phyloP scores from a whole-genome alignment of 2,797 vertebrate genomes.

The Anguilla pacifica region DNA sequence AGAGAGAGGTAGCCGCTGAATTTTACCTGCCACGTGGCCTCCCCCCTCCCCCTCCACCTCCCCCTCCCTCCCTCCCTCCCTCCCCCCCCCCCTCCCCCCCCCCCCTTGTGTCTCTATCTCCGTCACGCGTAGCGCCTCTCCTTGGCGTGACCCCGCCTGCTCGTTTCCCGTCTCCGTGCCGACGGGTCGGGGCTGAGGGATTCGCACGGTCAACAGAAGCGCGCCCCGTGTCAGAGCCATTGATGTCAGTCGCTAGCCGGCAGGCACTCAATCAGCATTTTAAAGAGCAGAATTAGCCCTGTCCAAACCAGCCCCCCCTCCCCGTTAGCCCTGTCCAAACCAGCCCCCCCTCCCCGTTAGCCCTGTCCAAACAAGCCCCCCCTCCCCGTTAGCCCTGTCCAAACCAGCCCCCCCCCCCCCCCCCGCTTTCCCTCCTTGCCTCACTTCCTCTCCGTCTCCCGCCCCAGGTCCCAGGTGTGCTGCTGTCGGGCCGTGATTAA shows the following conservation, averaged over 20 bases:
- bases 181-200: background rate
- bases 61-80: background rate
- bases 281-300: slow-evolving; percentile 24
- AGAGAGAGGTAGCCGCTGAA: background rate
- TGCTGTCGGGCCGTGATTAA: slow-evolving; percentile 39
- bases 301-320: too few relatives aligned
- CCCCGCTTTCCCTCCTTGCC: too few relatives aligned
- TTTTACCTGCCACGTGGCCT: background rate
- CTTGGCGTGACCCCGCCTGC: slow-evolving; percentile 22
- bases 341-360: too few relatives aligned
- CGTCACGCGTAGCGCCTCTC: background rate
- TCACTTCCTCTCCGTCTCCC: slow-evolving; percentile 12
- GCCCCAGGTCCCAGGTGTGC: slow-evolving; percentile 16
- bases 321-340: too few relatives aligned
- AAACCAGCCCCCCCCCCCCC: background rate
- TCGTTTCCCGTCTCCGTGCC: slow-evolving; percentile 31
- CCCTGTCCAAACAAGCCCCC: too few relatives aligned
- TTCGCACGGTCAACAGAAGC: slow-evolving; percentile 37
- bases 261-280: slow-evolving; percentile 46
- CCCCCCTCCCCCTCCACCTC: background rate
- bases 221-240: background rate
- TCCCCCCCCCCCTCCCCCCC: background rate
- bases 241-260: slow-evolving; percentile 41
- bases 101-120: slow-evolving; percentile 12
- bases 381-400: slow-evolving; percentile 4